phyloP scores from a whole-genome alignment of 2,797 vertebrate species.

The Lepus oiostolus region DNA sequence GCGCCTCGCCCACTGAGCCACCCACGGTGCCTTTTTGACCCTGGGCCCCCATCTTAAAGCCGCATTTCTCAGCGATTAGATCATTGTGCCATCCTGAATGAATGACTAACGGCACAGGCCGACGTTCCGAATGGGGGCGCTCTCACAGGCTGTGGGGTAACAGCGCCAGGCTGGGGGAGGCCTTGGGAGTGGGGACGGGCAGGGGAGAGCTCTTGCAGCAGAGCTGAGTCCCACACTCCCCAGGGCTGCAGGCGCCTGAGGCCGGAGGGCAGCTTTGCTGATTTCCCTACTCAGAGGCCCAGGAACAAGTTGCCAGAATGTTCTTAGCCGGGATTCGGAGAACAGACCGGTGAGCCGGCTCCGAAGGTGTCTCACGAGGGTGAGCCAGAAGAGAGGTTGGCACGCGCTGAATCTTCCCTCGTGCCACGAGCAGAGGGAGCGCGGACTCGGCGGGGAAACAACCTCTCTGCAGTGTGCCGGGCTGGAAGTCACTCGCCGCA shows the following conservation, averaged over 20 bases:
- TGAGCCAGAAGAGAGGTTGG: slow-evolving; percentile 17
- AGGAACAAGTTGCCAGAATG: not conserved
- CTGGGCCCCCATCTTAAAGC: not conserved
- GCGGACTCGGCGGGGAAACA: not conserved
- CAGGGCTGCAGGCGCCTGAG: not conserved
- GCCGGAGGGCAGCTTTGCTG: not conserved
- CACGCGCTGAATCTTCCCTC: slow-evolving; percentile 43
- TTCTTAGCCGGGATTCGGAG: not conserved
- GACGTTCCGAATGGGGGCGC: not conserved
- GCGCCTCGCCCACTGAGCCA: not conserved
- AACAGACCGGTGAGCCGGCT: not conserved
- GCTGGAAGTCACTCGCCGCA: not conserved
- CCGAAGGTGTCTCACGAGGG: slow-evolving; percentile 23
- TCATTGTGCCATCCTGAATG: not conserved
- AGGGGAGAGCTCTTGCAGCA: not conserved
- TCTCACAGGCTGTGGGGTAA: not conserved
- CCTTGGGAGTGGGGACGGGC: rapidly evolving
- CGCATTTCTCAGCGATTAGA: not conserved
- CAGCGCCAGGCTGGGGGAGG: not conserved
- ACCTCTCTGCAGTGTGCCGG: not conserved
- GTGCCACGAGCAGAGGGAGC: slow-evolving; percentile 45
- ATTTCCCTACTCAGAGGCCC: not conserved
- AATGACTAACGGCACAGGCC: not conserved
- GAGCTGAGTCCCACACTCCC: not conserved
- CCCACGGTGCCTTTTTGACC: not conserved